Evolutionary conservation across 2,888 invertebrate species (phyloP), one percentile per base, ranked within the genome.

Genomic region (Pseudanteris insignis): DNA sequence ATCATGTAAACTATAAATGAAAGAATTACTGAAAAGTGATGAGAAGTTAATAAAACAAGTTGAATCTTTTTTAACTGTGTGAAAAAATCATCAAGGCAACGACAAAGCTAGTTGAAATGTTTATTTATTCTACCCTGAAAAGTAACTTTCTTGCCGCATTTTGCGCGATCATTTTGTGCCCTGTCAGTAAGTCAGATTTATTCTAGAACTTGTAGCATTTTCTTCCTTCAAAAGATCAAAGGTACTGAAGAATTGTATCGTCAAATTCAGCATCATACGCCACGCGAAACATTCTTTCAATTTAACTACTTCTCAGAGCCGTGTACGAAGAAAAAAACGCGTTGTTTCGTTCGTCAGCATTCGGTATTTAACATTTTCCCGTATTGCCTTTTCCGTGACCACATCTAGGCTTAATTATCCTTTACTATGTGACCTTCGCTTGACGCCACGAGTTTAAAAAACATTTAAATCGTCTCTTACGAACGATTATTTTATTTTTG

Each of bases 41-140:
- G n/a, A 11, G 13, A 47, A 34, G 18, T 50, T 51, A 40, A 33
- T 34, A 34, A 51, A 51, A 41, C 46, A 43, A 13, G 18, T 40
- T 10, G 36, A 28, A 51, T 40, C 40, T 37, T 46, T 50, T 51
- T 29, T 32, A 24, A 43, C 38, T 10, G 11, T 3, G 10, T 29
- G 38, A 33, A 38, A 44, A 46, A 51, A 59, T 44, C 50, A 24
- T 9, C 11, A 40, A 59, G 34, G 58, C 34, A 29, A 51, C 51
- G 40, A 29, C 38, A 14, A 11, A 59, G 40, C 40, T 51, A 34
- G 46, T 59, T 40, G 46, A 51, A 59, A 50, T 51, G 46, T 59
- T 59, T 59, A 59, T 59, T 59, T 37, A 53, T 53, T 60, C 53
- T 53, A 43, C 41, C 43, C 43, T 53, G 41, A 47, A 47, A 53